Conservation (phyloP, 2,797 vertebrate genomes). For the Tokudaia muenninki region DNA sequence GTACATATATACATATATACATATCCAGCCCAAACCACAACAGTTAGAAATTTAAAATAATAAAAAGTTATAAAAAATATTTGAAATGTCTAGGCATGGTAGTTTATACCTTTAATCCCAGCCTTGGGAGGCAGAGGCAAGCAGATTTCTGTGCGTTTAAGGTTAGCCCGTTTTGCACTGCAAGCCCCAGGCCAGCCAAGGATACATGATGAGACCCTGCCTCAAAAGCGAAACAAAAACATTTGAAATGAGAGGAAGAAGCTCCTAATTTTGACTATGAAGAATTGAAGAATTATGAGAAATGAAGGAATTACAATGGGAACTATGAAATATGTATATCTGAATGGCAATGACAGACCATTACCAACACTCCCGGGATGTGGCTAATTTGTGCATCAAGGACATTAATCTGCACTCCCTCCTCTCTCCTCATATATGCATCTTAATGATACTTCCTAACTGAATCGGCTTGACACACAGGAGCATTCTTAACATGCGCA, state of each 20-base stretch:
- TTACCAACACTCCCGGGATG: constrained; percentile 35
- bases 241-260: constrained; percentile 3
- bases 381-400: constrained; percentile 37
- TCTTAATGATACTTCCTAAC: constrained; percentile 59
- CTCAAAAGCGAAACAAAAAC: not conserved
- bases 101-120: not conserved
- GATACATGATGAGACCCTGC: not conserved
- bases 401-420: constrained; percentile 52
- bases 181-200: not conserved
- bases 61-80: constrained; percentile 21
- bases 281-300: constrained; percentile 39
- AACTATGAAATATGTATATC: constrained; percentile 66
- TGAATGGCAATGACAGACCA: constrained; percentile 57
- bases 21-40: not conserved
- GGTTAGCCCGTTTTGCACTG: too few species aligned
- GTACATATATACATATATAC: not conserved
- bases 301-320: constrained; percentile 66
- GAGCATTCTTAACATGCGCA: constrained; percentile 4
- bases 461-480: not conserved
- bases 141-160: not conserved
- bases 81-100: not conserved
- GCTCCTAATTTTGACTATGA: constrained; percentile 62
- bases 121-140: not conserved
- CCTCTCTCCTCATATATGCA: constrained; percentile 29
- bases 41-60: constrained; percentile 58